Evolutionary conservation across 2,888 invertebrate species (phyloP).

Genomic region (Epicampocera succincta): DNA sequence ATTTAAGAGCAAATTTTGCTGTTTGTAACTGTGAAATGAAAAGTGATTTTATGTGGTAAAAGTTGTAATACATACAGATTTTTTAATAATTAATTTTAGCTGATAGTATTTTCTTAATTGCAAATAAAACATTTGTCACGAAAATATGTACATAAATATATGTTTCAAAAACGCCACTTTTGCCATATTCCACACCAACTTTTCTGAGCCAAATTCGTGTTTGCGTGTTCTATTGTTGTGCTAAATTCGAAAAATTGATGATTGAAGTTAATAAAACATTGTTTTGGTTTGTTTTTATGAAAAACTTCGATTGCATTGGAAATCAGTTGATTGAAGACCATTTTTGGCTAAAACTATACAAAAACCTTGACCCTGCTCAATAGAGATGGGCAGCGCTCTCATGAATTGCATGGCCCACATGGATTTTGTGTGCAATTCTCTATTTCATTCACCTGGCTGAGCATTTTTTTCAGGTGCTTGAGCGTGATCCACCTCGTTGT

Average conservation of each 20-base stretch:
- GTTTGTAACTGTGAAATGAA: too few relatives aligned
- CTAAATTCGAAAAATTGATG: slow-evolving; percentile 46
- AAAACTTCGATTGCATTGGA: slow-evolving; percentile 26
- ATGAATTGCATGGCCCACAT: too few relatives aligned
- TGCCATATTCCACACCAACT: not conserved
- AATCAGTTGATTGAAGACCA: slow-evolving; percentile 50
- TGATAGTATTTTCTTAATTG: not conserved
- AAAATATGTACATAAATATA: not conserved
- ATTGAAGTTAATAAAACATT: slow-evolving; percentile 42
- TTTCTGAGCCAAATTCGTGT: not conserved
- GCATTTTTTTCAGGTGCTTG: too few relatives aligned
- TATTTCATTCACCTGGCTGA: too few relatives aligned
- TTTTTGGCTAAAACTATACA: slow-evolving; percentile 49
- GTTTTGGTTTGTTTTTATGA: slow-evolving; percentile 9
- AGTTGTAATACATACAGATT: too few relatives aligned
- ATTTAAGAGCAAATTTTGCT: too few relatives aligned
- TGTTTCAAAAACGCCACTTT: not conserved
- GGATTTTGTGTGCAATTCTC: too few relatives aligned
- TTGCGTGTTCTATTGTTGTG: slow-evolving; percentile 20
- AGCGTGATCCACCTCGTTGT: too few relatives aligned
- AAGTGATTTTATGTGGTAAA: too few relatives aligned
- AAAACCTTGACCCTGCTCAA: slow-evolving; percentile 63
- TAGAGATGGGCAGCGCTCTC: too few relatives aligned
- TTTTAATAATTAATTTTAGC: too few relatives aligned
- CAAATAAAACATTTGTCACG: not conserved